phyloP scores from a whole-genome alignment of 2,888 invertebrate species.

The Dolomedes plantarius region DNA sequence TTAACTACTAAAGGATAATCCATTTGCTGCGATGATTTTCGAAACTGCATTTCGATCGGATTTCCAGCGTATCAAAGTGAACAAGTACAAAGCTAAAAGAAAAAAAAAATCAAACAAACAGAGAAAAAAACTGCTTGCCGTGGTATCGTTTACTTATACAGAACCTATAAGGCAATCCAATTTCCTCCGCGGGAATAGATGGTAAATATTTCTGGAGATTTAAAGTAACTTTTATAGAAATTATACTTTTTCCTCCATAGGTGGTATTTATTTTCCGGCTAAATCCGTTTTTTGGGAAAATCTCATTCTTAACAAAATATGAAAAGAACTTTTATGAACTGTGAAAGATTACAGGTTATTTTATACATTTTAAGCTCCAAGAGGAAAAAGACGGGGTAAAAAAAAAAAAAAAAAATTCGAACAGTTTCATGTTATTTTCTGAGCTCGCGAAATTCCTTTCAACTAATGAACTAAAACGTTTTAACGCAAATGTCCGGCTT shows the following conservation, averaged over 20 bases:
- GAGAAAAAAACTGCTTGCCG: not conserved
- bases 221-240: conserved; percentile 2
- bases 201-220: not conserved
- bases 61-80: not conserved
- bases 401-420: not conserved
- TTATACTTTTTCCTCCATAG: not conserved
- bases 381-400: not conserved
- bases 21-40: not conserved
- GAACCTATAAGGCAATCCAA: not conserved
- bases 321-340: not conserved
- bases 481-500: not conserved
- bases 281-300: not conserved
- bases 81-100: not conserved
- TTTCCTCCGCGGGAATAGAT: not conserved
- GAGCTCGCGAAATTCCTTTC: not conserved
- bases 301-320: not conserved
- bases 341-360: not conserved
- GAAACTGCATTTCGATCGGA: not conserved
- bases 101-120: too few species aligned
- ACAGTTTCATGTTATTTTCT: not conserved
- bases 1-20: not conserved
- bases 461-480: conserved; percentile 1
- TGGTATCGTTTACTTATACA: not conserved
- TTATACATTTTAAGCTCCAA: not conserved
- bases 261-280: not conserved